phyloP scores from a whole-genome alignment of 2,888 invertebrate genomes.

The Dasypogon diadema region DNA sequence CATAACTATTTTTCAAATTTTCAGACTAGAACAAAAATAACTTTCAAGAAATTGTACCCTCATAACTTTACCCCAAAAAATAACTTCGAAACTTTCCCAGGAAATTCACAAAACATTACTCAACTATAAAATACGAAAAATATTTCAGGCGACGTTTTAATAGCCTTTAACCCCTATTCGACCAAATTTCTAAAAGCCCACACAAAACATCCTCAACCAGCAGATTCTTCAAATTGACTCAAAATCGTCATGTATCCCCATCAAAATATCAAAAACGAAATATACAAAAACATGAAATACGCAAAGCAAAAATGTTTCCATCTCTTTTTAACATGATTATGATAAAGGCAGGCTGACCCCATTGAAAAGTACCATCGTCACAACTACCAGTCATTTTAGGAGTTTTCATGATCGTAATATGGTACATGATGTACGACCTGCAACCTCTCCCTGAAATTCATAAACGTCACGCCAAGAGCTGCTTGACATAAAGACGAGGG shows the following conservation, averaged over 20 bases:
- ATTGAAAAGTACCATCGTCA: neutral
- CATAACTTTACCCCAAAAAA: neutral
- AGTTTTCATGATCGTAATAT: slow-evolving; percentile 1
- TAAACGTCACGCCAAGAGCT: slow-evolving; percentile 44
- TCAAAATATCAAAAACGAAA: neutral
- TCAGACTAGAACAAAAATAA: too few relatives aligned
- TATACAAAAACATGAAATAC: neutral
- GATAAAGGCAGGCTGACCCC: slow-evolving; percentile 30
- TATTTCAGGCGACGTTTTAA: slow-evolving; percentile 10
- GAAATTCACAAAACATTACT: neutral
- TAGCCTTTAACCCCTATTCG: slow-evolving; percentile 32
- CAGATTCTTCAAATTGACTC: slow-evolving; percentile 46
- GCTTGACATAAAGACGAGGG: slow-evolving; percentile 58
- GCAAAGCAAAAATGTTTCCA: neutral
- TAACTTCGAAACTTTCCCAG: neutral
- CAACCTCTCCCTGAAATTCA: slow-evolving; percentile 14
- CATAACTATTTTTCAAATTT: too few relatives aligned
- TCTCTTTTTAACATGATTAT: neutral
- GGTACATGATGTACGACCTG: slow-evolving; percentile 26
- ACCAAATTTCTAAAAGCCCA: slow-evolving; percentile 45
- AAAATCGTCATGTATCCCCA: slow-evolving; percentile 14
- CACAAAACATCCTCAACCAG: slow-evolving; percentile 36
- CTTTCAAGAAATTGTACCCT: too few relatives aligned
- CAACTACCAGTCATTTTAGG: slow-evolving; percentile 2
- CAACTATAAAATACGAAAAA: neutral